Evolutionary conservation across 2,797 vertebrate species (phyloP), one percentile per base, ranked within the genome.

Genomic region (Geotrypetes seraphini): DNA sequence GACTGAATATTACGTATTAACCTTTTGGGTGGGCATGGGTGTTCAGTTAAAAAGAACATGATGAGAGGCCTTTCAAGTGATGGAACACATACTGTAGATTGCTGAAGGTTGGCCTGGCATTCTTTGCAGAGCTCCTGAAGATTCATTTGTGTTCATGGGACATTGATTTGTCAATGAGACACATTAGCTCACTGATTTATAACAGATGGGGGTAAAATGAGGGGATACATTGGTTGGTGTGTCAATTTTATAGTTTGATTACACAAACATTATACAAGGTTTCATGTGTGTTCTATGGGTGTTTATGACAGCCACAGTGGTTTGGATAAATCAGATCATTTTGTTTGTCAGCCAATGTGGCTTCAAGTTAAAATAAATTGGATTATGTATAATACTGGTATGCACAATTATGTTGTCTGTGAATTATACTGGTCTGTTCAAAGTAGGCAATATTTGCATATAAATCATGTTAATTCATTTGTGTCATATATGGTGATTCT

Each of bases 381-480:
- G 14, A 3, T 12, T 12, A 3, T 15, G 3, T 8, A 14, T 10
- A 8, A 27, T 34, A 27, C 13, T 19, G 22, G 12, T 31, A 22
- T 31, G n/a, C 35, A 21, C 28, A 35, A 20, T 17, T 12, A 35
- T n/a, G n/a, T 19, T 12, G 22, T 23, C n/a, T 22, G 35, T 26
- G 20, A 36, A 22, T 22, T 23, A 35, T 31, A 24, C 19, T 23
- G 19, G 36, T 33, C 33, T 27, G 34, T 19, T 28, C 10, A 36
- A 41, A 16, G 31, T 39, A 23, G 24, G 36, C 42, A 29, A 35
- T 42, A 50, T 44, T 47, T 48, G 36, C 18, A 31, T 54, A 50
- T 53, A 53, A 58, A 50, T 58, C 50, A 47, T 18, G 28, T 30
- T 36, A 38, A 49, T 45, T 47, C 33, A 30, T 44, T 37, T 50